Percentiles rank a stretch among this genome's conserved stretches.
Evolutionary conservation across 2,888 invertebrate genomes (phyloP).

Genomic region (Amiota mariae): DNA sequence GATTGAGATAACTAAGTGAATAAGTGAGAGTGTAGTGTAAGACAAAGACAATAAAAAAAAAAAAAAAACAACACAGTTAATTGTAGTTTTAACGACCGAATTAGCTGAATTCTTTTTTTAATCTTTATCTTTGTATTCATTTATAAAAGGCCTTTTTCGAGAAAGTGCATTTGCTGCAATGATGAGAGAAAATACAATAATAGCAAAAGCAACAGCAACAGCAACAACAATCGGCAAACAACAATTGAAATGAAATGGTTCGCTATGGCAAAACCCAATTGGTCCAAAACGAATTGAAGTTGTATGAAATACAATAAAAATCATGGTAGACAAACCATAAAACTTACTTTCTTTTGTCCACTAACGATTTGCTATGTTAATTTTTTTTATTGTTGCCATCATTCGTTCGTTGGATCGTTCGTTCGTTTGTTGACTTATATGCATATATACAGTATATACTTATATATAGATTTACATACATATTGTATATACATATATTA

Average conservation of each 20-base stretch:
- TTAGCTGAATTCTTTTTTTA: not conserved
- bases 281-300: slow-evolving; percentile 2
- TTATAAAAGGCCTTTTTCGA: not conserved
- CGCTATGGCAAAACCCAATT: not conserved
- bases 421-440: no score
- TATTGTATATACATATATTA: not conserved
- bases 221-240: not conserved
- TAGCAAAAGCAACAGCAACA: not conserved
- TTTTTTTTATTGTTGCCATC: slow-evolving; percentile 11
- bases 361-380: slow-evolving; percentile 16
- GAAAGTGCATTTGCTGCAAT: slow-evolving; percentile 5
- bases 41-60: no score
- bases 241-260: no score
- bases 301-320: not conserved
- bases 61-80: no score
- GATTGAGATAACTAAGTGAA: no score
- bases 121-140: not conserved
- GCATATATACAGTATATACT: no score
- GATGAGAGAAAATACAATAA: not conserved
- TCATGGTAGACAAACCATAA: slow-evolving; percentile 3
- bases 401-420: no score
- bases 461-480: not conserved
- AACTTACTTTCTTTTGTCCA: slow-evolving; percentile 44
- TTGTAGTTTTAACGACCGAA: not conserved
- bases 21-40: no score